Evolutionary conservation across 2,797 vertebrate species (phyloP).

Genomic region (Salmo trutta): DNA sequence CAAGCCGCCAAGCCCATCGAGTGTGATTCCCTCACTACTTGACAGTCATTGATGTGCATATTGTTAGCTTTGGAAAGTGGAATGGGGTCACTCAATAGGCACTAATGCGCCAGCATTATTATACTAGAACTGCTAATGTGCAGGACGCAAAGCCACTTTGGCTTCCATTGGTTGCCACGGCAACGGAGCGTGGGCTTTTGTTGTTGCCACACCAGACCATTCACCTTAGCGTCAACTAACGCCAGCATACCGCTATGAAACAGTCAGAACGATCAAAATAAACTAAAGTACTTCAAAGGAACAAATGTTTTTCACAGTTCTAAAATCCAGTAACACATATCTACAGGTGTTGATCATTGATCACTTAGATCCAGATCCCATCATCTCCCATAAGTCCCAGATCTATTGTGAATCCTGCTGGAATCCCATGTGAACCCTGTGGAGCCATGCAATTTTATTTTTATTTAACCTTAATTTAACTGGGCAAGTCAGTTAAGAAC

Average conservation of each 20-base stretch:
- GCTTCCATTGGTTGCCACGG: neutral
- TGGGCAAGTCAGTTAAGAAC: too few relatives aligned
- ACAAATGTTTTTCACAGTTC: neutral
- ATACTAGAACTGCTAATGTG: slow-evolving; percentile 15
- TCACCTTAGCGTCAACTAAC: neutral
- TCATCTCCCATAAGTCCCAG: neutral
- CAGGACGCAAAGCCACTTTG: neutral
- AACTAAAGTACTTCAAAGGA: neutral
- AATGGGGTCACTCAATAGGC: slow-evolving; percentile 8
- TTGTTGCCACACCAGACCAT: neutral
- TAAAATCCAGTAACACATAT: neutral
- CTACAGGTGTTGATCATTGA: neutral
- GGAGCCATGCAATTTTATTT: neutral
- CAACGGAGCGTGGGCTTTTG: neutral
- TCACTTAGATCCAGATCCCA: neutral
- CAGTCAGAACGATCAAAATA: neutral
- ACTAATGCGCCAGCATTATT: slow-evolving; percentile 19
- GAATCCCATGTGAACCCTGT: neutral
- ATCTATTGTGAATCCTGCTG: neutral
- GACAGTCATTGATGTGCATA: slow-evolving; percentile 23
- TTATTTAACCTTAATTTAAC: too few relatives aligned
- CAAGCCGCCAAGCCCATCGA: slow-evolving; percentile 2
- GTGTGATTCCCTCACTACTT: slow-evolving; percentile 27
- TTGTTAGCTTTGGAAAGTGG: slow-evolving; percentile 31
- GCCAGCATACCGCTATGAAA: neutral